Evolutionary conservation across 2,888 invertebrate species (phyloP), one percentile per base, ranked within the genome.

Genomic region (Cataglyphis albicans): DNA sequence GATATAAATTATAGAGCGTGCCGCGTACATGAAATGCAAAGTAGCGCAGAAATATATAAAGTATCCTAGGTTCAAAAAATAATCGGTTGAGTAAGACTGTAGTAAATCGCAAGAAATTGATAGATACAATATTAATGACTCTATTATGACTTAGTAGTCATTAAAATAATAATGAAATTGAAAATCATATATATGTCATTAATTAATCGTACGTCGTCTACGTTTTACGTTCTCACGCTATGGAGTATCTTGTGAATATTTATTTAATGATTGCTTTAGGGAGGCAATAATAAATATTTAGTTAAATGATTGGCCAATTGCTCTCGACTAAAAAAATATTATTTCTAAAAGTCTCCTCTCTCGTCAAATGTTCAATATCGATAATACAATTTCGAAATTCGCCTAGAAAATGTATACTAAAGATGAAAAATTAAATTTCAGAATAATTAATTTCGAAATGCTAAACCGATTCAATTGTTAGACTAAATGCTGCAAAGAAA

Each of bases 101-200:
- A 29, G 3, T 38, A 67, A 78, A 67, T 68, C 29, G 21, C 32
- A 15, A 57, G 38, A 15, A 38, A 21, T 10, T 15, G 5, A 10
- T 9, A 41, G 57, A 55, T 76, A 67, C 41, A 67, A 55, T 67
- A 67, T 57, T 21, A 41, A 78, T 78, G n/a, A n/a, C 5, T 21
- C 5, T 21, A 38, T 41, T n/a, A 21, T 6, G 5, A 7, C 2
- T 52, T 52, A n/a, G 7, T 4, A 7, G 15, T 9, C 41, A 41
- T 78, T 68, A 57, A 76, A 55, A n/a, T 55, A 21, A 29, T 55
- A 41, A 57, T 67, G 68, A 78, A 68, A 67, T 9, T 41, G 18
- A 41, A n/a, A 38, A n/a, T 29, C 48, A 15, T 10, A 9, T 52
- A 4, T 55, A 48, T n/a, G 68, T 10, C 21, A 9, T 68, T 76